Evolutionary conservation across 2,113 vertebrate species (phyloP), one percentile per base, ranked within the genome.

Genomic region (Notarius quadriscutis): DNA sequence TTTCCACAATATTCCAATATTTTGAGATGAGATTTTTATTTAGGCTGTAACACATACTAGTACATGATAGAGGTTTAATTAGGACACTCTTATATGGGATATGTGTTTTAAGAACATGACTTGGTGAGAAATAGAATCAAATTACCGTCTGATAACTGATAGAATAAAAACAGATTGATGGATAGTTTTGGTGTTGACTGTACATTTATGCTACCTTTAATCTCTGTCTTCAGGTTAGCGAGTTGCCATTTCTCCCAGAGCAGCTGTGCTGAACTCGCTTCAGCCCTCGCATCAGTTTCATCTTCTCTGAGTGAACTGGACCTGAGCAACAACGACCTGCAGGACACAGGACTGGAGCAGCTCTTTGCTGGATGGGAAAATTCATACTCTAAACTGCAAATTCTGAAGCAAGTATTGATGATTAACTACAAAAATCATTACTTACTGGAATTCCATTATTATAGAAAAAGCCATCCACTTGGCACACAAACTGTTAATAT

Each of bases 321-420:
- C 72, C 89, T 94, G 75, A 93, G 91, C 74, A 92, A 91, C 85
- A 94, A 94, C 69, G 0, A 92, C 81, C 90, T 72, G 18, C 87
- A 90, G 63, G 85, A 89, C 1, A 7, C 86, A 17, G 92, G 90
- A 57, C 0, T 17, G 48, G 53, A 82, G 34, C 11, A 11, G 15
- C 81, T 93, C 0, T 20, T 18, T 12, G 5, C 81, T 5, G 84
- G 91, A 65, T 58, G 0, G 10, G 2, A 85, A 0, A 58, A 89
- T 58, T 25, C 78, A 41, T 53, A 22, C 18, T 60, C n/a, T 86
- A 77, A 62, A 7, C 89, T 92, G 41, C 27, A 0, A 4, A 17
- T 0, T 34, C 15, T 94, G 12, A 87, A 69, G 93, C 91, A 89
- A 89, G 72, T 50, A 25, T 75, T 17, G 3, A 50, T 22, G 50